Evolutionary conservation across 2,113 vertebrate genomes (phyloP), one percentile per base, ranked within the genome.

Genomic region (Vulpes vulpes): DNA sequence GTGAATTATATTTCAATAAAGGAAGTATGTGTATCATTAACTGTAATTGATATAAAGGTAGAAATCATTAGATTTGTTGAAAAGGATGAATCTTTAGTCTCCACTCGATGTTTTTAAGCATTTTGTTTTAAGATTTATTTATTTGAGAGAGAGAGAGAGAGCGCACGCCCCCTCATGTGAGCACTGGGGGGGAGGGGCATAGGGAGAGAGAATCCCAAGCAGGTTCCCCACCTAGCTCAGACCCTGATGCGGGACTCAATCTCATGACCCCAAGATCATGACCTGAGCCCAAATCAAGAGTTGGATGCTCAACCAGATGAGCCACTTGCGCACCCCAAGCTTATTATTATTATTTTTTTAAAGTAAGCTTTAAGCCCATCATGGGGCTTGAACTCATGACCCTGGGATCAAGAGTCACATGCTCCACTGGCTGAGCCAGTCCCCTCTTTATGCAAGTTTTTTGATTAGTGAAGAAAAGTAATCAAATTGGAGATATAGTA

Each of bases 401-500:
- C 67, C 32, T n/a, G 67, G 35, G 16, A 19, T 19, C 32, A 69
- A 69, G 15, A 69, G 67, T 20, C n/a, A n/a, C 67, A 69, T 69
- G 67, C 17, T 74, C 38, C 71, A 14, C 71, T 43, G 23, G 38
- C 38, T 74, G 22, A 74, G 38, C 23, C 11, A 74, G 38, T 22
- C 71, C 43, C 11, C 38, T 38, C 22, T 38, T 74, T 74, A 74
- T 4, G 38, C 71, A 55, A 65, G 5, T 59, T 88, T 84, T 93
- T 88, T 78, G 19, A 88, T 88, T 60, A 76, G 25, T 73, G 43
- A 90, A 89, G 86, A 69, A 55, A 92, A 89, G 74, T 25, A 62
- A 84, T 67, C 62, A 53, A 60, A 65, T n/a, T 84, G 25, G 69
- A 91, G 64, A 4, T 90, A 25, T 30, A 84, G 59, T 76, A 90